Percentiles rank a stretch among this genome's conserved stretches.
Conservation (phyloP, 1,140 invertebrate genomes). For the Homalodisca vitripennis region DNA sequence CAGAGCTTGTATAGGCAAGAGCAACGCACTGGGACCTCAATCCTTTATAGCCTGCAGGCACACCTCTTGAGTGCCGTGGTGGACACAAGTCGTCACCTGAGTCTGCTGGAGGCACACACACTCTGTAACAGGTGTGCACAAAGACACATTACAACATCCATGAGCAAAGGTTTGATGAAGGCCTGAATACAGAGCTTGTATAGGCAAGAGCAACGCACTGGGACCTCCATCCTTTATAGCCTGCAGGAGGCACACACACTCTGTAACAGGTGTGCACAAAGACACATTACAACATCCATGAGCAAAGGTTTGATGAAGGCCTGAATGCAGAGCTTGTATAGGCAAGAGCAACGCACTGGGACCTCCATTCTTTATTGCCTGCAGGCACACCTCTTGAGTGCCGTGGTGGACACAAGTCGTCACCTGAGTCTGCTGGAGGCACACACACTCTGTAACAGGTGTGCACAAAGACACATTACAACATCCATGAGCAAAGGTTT, state of each 20-base stretch:
- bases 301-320: constrained; percentile 60
- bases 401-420: constrained; percentile 58
- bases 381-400: constrained; percentile 64
- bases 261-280: constrained; percentile 44
- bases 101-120: no score
- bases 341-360: constrained; percentile 67
- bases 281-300: background rate
- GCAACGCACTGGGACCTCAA: constrained; percentile 61
- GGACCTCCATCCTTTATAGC: no score
- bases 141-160: no score
- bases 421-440: constrained; percentile 50
- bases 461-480: no score
- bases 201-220: no score
- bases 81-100: constrained; percentile 53
- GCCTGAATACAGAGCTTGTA: no score
- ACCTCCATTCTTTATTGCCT: constrained; percentile 59
- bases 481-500: no score
- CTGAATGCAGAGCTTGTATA: constrained; percentile 59
- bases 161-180: no score
- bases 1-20: constrained; percentile 68
- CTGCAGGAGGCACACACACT: constrained; percentile 54
- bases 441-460: no score
- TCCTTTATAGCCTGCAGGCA: constrained; percentile 61
- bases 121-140: no score
- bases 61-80: constrained; percentile 64